A percentile compares a stretch with the other conserved stretches of the same genome.
These are phyloP conservation scores for Coptotermes formosanus DNA, from an alignment of 1,140 invertebrate genomes.

Conservation along the genomic window DNA sequence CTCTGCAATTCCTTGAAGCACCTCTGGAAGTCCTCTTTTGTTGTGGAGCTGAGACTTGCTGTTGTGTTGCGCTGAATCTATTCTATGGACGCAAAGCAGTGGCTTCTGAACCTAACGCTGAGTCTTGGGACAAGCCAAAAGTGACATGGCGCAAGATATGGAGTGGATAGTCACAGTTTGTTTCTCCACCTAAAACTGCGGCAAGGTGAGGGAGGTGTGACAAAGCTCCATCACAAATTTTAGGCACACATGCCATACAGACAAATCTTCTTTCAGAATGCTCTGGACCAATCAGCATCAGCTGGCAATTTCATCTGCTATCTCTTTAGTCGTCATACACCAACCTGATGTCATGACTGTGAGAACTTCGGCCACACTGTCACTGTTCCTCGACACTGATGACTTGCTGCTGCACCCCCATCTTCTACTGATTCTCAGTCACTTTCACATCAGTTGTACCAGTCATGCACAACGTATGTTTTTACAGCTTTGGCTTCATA, in stretches of 20 bases:
- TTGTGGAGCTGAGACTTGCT: not conserved
- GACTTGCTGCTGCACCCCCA: no score
- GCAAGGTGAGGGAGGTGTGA: slow-evolving; percentile 37
- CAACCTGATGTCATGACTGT: no score
- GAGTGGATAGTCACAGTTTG: slow-evolving; percentile 38
- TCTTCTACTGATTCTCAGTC: no score
- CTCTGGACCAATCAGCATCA: no score
- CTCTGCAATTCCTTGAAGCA: slow-evolving; percentile 32
- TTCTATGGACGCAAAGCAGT: slow-evolving; percentile 37
- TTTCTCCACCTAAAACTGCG: slow-evolving; percentile 39
- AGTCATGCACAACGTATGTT: no score
- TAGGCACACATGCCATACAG: slow-evolving; percentile 37
- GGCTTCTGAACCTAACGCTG: slow-evolving; percentile 39
- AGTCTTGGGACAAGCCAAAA: slow-evolving; percentile 40
- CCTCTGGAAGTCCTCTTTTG: slow-evolving; percentile 19
- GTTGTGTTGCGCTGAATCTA: slow-evolving; percentile 35
- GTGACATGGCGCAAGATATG: slow-evolving; percentile 39
- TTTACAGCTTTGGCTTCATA: no score
- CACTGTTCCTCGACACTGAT: no score
- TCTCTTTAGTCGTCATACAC: no score
- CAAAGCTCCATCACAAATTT: slow-evolving; percentile 41
- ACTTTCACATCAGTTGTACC: no score
- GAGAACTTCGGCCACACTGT: no score
- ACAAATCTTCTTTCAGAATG: no score
- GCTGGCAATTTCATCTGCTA: no score